A percentile compares a stretch with the other conserved stretches of the same genome.
These are phyloP conservation scores for Pachyramphus minor DNA, from an alignment of 2,113 vertebrate genomes.

Conservation along the genomic window DNA sequence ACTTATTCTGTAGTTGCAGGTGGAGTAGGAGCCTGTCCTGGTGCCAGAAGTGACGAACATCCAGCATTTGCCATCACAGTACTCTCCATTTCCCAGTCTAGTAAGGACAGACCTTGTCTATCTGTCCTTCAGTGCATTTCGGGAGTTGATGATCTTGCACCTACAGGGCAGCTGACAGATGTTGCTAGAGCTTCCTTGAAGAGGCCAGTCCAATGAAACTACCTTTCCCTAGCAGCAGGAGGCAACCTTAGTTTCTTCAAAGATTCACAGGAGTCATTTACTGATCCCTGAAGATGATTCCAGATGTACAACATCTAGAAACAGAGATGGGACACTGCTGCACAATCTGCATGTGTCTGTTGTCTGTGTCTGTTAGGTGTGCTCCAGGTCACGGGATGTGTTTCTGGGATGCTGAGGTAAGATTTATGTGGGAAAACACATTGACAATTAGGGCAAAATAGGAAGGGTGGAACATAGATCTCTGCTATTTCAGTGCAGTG, in stretches of 20 bases:
- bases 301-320: neutral
- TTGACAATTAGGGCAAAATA: neutral
- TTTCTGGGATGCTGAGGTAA: neutral
- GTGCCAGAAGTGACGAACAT: neutral
- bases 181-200: neutral
- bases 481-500: neutral
- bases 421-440: neutral
- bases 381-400: neutral
- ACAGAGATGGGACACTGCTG: neutral
- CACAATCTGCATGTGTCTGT: neutral
- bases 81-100: neutral
- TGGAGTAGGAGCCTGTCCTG: neutral
- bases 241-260: neutral
- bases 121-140: neutral
- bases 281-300: neutral
- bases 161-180: neutral
- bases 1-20: neutral
- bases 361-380: neutral
- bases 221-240: neutral
- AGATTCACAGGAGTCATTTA: neutral
- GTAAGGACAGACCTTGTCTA: neutral
- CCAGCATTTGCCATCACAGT: neutral
- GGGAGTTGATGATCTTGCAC: neutral
- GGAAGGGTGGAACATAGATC: neutral
- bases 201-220: neutral